phyloP scores from a whole-genome alignment of 2,113 vertebrate genomes.

The Cariama cristata region DNA sequence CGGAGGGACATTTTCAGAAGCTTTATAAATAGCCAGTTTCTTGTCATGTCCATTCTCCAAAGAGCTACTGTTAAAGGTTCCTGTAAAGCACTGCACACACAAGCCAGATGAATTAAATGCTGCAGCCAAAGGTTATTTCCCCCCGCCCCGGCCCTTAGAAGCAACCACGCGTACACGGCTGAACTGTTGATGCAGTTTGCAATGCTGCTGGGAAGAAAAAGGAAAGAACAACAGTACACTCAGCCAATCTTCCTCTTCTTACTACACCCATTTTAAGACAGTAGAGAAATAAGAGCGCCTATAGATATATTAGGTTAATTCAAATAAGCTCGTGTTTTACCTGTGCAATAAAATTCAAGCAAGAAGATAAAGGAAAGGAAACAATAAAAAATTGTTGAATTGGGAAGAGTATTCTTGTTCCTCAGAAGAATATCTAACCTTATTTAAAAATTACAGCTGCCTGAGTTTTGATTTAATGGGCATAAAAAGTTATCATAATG shows the following conservation, averaged over 20 bases:
- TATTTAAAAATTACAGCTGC: neutral
- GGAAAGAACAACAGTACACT: neutral
- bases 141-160: accelerated
- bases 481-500: neutral
- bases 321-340: neutral
- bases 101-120: neutral
- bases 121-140: neutral
- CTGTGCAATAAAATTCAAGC: neutral
- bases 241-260: neutral
- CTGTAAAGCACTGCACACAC: neutral
- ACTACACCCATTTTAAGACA: neutral
- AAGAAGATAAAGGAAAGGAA: neutral
- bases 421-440: neutral
- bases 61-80: neutral
- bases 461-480: neutral
- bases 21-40: neutral
- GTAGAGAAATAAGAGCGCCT: neutral
- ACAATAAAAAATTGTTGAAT: neutral
- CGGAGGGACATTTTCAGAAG: neutral
- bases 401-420: neutral
- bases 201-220: neutral
- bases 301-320: neutral
- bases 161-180: neutral
- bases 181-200: neutral
- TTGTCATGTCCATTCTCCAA: neutral